These are phyloP conservation scores for Ennomos erosarius DNA, from an alignment of 2,888 invertebrate genomes.

Conservation along the genomic window DNA sequence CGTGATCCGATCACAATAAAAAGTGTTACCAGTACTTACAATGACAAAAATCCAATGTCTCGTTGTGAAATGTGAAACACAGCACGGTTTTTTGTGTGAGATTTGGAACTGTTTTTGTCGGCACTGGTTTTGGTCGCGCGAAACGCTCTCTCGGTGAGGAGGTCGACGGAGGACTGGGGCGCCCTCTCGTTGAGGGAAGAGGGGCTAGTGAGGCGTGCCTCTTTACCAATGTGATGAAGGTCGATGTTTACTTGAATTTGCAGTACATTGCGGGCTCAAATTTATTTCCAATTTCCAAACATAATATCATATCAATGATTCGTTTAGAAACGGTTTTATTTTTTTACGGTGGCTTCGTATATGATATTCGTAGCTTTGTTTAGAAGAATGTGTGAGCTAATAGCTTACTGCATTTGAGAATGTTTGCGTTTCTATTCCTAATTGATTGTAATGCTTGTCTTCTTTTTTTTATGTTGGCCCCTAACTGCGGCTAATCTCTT, in stretches of 20 bases:
- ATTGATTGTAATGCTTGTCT: too few relatives aligned
- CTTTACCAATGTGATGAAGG: slow-evolving; percentile 47
- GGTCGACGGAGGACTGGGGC: slow-evolving; percentile 71
- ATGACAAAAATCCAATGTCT: slow-evolving; percentile 68
- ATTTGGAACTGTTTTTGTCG: slow-evolving; percentile 43
- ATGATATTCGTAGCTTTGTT: too few relatives aligned
- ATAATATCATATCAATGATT: too few relatives aligned
- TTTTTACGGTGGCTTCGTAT: too few relatives aligned
- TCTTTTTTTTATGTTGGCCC: too few relatives aligned
- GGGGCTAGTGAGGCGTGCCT: slow-evolving; percentile 58
- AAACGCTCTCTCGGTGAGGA: slow-evolving; percentile 54
- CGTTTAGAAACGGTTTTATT: too few relatives aligned
- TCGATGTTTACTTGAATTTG: slow-evolving; percentile 59
- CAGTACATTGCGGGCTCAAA: slow-evolving; percentile 55
- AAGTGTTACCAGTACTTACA: slow-evolving; percentile 62
- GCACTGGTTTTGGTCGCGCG: slow-evolving; percentile 56
- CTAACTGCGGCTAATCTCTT: too few relatives aligned
- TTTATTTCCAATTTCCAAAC: too few relatives aligned
- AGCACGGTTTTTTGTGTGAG: slow-evolving; percentile 69
- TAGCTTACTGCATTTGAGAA: too few relatives aligned
- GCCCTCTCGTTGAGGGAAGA: slow-evolving; percentile 63
- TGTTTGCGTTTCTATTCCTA: too few relatives aligned
- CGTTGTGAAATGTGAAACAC: slow-evolving; percentile 63
- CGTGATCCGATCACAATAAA: slow-evolving; percentile 36
- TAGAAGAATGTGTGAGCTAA: too few relatives aligned